Evolutionary conservation across 1,140 invertebrate species (phyloP), one percentile per base, ranked within the genome.

Genomic region (Drosophila rhopaloa): DNA sequence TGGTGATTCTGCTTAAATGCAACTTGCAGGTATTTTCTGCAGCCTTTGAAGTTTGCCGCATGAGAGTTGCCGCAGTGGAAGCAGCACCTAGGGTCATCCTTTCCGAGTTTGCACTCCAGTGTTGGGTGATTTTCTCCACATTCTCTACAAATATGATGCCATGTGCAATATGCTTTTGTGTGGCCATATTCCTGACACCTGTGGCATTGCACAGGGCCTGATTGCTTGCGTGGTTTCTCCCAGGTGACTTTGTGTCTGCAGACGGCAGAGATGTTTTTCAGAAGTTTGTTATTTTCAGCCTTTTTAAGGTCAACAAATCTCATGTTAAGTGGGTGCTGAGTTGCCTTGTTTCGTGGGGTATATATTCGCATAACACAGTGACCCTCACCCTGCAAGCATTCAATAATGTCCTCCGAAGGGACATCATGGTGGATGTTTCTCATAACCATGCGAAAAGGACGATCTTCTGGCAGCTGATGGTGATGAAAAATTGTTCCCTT

Each of bases 391-490:
- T 19, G 19, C 19, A 19, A 19, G 19, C 19, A 53, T 14, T 29
- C 47, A 50, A 32, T 50, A 5, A 50, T 32, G 1, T 32, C 48
- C 48, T 50, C 27, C 48, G 27, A 50, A 10, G 48, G 48, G 48
- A 51, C 29, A 1, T 16, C 9, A 16, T 51, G 11, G 1, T 53
- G 29, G 19, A 53, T 38, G 32, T 38, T 38, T 5, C 16, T 32
- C 48, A 35, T 51, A 16, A 51, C 48, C 27, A 51, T 51, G 48
- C 29, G 48, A 35, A 51, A 51, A n/a, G 48, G 48, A 9, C 48
- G 29, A 29, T 32, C 29, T 51, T 51, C 48, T 16, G 48, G 48
- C 27, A 51, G 29, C 48, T 51, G 48, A n/a, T 51, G 48, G 29
- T 51, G 29, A 29, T 51, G 27, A n/a, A 51, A 51, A 35, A 35